Percentiles rank a stretch among this genome's conserved stretches.
Conservation (phyloP, 2,888 invertebrate genomes). For the Ichneumon xanthorius region DNA sequence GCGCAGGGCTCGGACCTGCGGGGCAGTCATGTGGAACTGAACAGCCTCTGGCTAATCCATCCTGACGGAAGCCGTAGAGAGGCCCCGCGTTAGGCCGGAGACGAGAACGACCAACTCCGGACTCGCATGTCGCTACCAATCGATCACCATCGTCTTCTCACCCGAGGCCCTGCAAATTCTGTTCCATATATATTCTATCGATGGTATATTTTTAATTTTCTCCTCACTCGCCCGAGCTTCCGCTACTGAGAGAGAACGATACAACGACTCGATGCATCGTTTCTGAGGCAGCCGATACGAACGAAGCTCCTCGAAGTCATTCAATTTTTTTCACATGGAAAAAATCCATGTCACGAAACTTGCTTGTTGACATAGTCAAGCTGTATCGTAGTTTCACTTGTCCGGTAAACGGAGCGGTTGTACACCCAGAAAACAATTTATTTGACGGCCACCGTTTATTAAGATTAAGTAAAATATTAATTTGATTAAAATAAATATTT, state of each 20-base stretch:
- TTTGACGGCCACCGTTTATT: too few species aligned
- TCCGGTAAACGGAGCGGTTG: background rate
- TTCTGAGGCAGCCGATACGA: background rate
- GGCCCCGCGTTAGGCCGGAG: conserved; percentile 35
- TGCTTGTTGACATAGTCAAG: background rate
- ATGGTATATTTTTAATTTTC: background rate
- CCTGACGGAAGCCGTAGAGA: conserved; percentile 77
- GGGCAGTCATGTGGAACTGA: conserved; percentile 72
- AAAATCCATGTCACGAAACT: background rate
- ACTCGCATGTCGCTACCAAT: conserved; percentile 31
- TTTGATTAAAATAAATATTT: too few species aligned
- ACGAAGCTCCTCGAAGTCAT: background rate
- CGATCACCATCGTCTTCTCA: conserved; percentile 39
- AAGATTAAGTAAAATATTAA: too few species aligned
- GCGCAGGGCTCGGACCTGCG: conserved; percentile 16
- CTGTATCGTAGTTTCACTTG: background rate
- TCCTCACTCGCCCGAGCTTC: background rate
- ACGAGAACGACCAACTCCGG: conserved; percentile 8
- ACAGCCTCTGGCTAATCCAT: conserved; percentile 77
- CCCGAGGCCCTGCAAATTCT: conserved; percentile 1
- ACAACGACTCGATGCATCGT: background rate
- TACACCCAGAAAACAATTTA: too few species aligned
- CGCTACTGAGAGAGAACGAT: conserved; percentile 3
- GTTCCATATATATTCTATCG: conserved; percentile 8
- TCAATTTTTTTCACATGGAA: background rate